A percentile compares a stretch with the other conserved stretches of the same genome.
These are phyloP conservation scores for Bursaphelenchus okinawaensis DNA, from an alignment of 2,888 invertebrate genomes.

Conservation along the genomic window DNA sequence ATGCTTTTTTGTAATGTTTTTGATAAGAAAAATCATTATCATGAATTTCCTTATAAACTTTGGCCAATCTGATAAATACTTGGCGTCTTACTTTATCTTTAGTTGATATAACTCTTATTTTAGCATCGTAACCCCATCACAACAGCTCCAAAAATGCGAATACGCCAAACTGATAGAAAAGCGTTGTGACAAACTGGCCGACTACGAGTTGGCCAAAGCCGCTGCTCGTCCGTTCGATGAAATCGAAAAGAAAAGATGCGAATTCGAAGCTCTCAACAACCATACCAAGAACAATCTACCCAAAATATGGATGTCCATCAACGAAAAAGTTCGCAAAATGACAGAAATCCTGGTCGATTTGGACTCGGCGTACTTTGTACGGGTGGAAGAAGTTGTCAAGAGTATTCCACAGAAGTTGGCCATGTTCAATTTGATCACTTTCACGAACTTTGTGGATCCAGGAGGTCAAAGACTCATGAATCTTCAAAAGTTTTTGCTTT, in stretches of 20 bases:
- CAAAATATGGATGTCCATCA: slow-evolving; percentile 35
- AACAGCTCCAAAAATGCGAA: slow-evolving; percentile 22
- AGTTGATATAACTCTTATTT: slow-evolving; percentile 10
- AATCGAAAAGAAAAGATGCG: slow-evolving; percentile 31
- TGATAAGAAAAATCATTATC: too few species aligned
- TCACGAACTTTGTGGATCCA: slow-evolving; percentile 21
- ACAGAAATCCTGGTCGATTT: slow-evolving; percentile 19
- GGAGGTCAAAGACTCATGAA: slow-evolving; percentile 4
- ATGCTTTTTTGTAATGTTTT: too few species aligned
- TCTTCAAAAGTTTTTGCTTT: not conserved
- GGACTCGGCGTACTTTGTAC: slow-evolving; percentile 14
- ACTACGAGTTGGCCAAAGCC: slow-evolving; percentile 42
- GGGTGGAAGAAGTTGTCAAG: not conserved
- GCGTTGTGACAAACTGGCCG: slow-evolving; percentile 51
- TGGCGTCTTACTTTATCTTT: too few species aligned
- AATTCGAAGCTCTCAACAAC: slow-evolving; percentile 47
- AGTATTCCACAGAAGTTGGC: slow-evolving; percentile 11
- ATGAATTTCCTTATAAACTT: too few species aligned
- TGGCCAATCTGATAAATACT: too few species aligned
- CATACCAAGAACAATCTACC: slow-evolving; percentile 48
- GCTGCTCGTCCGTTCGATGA: slow-evolving; percentile 22
- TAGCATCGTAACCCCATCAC: slow-evolving; percentile 24
- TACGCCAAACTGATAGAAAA: slow-evolving; percentile 44
- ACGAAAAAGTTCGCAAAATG: slow-evolving; percentile 17
- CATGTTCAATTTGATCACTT: not conserved